phyloP scores from a whole-genome alignment of 2,888 invertebrate genomes.

The Charanyca ferruginea region DNA sequence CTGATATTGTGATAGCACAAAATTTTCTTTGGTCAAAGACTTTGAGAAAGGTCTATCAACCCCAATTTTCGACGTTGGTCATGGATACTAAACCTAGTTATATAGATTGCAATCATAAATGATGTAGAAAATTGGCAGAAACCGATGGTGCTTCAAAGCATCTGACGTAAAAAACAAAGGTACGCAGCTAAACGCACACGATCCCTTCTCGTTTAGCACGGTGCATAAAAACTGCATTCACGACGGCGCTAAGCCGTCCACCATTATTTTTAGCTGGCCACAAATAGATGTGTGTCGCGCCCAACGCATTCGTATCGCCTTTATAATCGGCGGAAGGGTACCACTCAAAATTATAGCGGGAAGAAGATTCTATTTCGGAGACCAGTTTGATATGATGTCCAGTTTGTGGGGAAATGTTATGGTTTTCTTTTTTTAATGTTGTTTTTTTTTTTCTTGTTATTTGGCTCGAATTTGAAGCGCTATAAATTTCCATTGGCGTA shows the following conservation, averaged over 20 bases:
- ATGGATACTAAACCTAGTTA: neutral
- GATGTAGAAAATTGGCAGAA: neutral
- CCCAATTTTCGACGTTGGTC: neutral
- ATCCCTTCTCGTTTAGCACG: slow-evolving; percentile 76
- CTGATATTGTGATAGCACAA: neutral
- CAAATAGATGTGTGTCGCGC: slow-evolving; percentile 83
- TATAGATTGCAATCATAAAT: neutral
- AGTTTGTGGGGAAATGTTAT: slow-evolving; percentile 12
- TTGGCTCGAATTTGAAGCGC: neutral
- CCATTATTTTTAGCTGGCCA: slow-evolving; percentile 83
- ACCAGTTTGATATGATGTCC: slow-evolving; percentile 35
- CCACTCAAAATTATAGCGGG: slow-evolving; percentile 66
- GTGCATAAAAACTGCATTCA: slow-evolving; percentile 86
- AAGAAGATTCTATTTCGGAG: slow-evolving; percentile 57
- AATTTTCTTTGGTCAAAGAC: neutral
- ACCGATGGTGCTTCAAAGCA: slow-evolving; percentile 7
- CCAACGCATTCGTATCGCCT: slow-evolving; percentile 75
- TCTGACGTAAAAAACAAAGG: slow-evolving; percentile 34
- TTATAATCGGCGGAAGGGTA: slow-evolving; percentile 69
- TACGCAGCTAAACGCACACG: slow-evolving; percentile 30
- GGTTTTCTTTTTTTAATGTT: neutral
- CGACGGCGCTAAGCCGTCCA: slow-evolving; percentile 72
- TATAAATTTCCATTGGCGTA: neutral
- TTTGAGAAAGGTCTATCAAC: too few species aligned
- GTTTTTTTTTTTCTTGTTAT: neutral